Conservation (phyloP, 1,140 invertebrate genomes). For the Listronotus oregonensis region DNA sequence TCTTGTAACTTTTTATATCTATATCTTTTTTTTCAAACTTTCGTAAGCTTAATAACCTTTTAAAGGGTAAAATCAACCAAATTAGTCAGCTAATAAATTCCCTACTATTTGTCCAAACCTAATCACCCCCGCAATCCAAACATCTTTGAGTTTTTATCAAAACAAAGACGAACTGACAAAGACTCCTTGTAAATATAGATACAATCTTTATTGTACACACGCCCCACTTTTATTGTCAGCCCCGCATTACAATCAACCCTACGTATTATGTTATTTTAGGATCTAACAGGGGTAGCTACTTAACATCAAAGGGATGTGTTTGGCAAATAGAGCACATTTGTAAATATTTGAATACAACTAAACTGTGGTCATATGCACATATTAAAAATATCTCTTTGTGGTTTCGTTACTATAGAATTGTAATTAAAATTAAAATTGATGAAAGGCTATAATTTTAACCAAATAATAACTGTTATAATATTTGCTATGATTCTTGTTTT, state of each 20-base stretch:
- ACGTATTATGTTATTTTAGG: constrained; percentile 36
- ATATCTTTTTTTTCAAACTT: too few relatives aligned
- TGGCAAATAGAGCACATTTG: constrained; percentile 32
- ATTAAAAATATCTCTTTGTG: constrained; percentile 28
- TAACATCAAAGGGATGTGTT: constrained; percentile 33
- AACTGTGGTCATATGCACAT: constrained; percentile 18
- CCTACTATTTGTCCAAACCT: constrained; percentile 18
- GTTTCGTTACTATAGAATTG: constrained; percentile 10
- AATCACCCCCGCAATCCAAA: constrained; percentile 31
- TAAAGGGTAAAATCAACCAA: background rate
- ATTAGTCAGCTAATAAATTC: constrained; percentile 16
- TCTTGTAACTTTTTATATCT: too few relatives aligned
- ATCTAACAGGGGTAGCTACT: constrained; percentile 27
- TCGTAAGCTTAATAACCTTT: too few relatives aligned
- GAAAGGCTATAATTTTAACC: too few relatives aligned
- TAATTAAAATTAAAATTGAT: constrained; percentile 7
- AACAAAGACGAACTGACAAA: constrained; percentile 35
- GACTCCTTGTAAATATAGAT: constrained; percentile 29
- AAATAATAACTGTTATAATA: background rate
- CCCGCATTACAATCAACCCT: constrained; percentile 4
- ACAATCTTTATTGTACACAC: constrained; percentile 33
- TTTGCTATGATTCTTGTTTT: background rate
- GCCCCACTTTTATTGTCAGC: constrained; percentile 30
- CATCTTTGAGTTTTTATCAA: constrained; percentile 19
- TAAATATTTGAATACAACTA: constrained; percentile 30